Percentiles rank a stretch among this genome's conserved stretches.
These are phyloP conservation scores for Nesogale talazaci DNA, from an alignment of 2,113 vertebrate species.

Conservation along the genomic window DNA sequence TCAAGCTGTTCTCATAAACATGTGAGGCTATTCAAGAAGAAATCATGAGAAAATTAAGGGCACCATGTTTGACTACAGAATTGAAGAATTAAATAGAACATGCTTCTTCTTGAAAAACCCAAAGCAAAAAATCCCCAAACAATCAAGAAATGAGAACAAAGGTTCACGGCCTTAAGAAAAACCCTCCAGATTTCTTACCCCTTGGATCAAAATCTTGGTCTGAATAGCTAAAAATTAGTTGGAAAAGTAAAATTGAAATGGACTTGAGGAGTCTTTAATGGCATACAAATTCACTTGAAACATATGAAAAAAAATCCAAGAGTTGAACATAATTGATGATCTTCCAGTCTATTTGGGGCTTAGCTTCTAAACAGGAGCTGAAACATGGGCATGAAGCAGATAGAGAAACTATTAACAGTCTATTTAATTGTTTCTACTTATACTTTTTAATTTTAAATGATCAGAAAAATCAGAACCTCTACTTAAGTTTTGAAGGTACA, in stretches of 20 bases:
- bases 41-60: conserved; percentile 7
- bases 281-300: too few relatives aligned
- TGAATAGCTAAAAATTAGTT: too few relatives aligned
- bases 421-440: neutral
- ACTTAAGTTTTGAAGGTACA: neutral
- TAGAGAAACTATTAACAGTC: neutral
- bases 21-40: neutral
- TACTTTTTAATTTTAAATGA: neutral
- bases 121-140: too few relatives aligned
- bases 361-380: conserved; percentile 39
- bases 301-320: too few relatives aligned
- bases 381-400: conserved; percentile 25
- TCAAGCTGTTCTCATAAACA: neutral
- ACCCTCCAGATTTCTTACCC: too few relatives aligned
- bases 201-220: too few relatives aligned
- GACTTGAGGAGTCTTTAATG: too few relatives aligned
- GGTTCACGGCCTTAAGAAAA: too few relatives aligned
- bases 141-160: too few relatives aligned
- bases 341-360: neutral
- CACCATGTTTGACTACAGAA: neutral
- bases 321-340: too few relatives aligned
- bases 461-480: neutral
- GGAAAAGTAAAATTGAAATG: too few relatives aligned
- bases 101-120: too few relatives aligned
- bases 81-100: neutral